phyloP scores from a whole-genome alignment of 2,113 vertebrate species.

The Lathamus discolor region DNA sequence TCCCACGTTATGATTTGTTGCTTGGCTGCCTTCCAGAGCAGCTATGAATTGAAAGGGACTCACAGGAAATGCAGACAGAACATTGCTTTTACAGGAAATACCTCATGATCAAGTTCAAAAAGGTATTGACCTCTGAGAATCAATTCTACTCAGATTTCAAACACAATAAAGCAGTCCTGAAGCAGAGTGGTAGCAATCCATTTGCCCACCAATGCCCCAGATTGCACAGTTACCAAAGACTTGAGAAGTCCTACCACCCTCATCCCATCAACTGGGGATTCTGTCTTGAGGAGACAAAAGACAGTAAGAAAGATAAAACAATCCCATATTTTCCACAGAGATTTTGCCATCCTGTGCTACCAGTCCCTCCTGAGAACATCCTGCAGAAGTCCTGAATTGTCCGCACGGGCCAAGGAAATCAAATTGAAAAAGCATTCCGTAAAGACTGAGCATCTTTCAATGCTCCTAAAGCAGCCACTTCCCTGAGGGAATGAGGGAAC shows the following conservation, averaged over 20 bases:
- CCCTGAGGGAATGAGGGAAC: not conserved
- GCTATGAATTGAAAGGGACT: not conserved
- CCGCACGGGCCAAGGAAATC: not conserved
- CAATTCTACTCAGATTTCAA: not conserved
- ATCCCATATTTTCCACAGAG: not conserved
- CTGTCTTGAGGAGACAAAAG: not conserved
- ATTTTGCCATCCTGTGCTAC: not conserved
- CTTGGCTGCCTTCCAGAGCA: constrained; percentile 5
- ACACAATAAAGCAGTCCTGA: not conserved
- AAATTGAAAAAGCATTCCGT: not conserved
- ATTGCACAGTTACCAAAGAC: not conserved
- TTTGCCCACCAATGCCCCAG: not conserved
- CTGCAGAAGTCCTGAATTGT: not conserved
- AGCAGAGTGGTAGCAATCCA: not conserved
- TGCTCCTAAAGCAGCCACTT: not conserved
- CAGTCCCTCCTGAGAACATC: not conserved
- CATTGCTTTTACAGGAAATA: not conserved
- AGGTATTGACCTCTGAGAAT: not conserved
- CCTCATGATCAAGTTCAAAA: not conserved
- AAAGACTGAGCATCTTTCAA: not conserved
- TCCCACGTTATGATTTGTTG: not conserved
- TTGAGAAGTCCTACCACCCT: not conserved
- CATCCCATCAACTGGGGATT: not conserved
- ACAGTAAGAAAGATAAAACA: not conserved
- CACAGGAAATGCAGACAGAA: not conserved